A percentile compares a stretch with the other conserved stretches of the same genome.
phyloP scores from a whole-genome alignment of 2,888 invertebrate genomes.

The Litoditis marina region DNA sequence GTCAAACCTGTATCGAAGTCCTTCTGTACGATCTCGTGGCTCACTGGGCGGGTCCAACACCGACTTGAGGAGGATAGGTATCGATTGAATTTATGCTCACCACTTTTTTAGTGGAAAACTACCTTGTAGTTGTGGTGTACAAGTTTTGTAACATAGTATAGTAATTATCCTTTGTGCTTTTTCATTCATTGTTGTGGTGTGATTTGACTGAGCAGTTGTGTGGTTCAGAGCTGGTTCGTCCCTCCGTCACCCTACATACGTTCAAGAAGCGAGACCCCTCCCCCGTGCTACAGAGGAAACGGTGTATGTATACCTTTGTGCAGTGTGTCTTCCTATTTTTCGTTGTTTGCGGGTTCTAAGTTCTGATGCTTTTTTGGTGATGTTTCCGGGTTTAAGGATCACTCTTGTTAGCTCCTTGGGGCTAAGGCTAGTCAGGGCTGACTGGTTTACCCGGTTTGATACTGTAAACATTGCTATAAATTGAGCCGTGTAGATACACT shows the following conservation, averaged over 20 bases:
- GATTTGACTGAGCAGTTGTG: slow-evolving; percentile 3
- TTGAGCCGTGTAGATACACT: not conserved
- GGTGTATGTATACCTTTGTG: slow-evolving; percentile 37
- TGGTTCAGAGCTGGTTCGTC: slow-evolving; percentile 43
- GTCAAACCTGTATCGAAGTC: not conserved
- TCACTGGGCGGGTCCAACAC: slow-evolving; percentile 23
- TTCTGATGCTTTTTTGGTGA: too few relatives aligned
- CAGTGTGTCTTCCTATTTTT: slow-evolving; percentile 5
- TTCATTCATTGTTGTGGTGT: too few relatives aligned
- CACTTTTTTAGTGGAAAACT: too few relatives aligned
- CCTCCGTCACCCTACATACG: slow-evolving; percentile 36
- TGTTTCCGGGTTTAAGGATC: too few relatives aligned
- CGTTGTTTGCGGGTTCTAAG: not conserved
- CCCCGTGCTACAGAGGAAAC: slow-evolving; percentile 50
- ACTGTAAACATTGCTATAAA: not conserved
- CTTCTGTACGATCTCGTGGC: slow-evolving; percentile 14
- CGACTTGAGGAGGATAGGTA: slow-evolving; percentile 1
- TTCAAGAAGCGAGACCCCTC: slow-evolving; percentile 53
- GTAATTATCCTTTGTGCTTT: too few relatives aligned
- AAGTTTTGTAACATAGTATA: too few relatives aligned
- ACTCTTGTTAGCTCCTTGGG: too few relatives aligned
- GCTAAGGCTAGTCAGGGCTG: too few relatives aligned
- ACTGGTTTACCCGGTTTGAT: not conserved
- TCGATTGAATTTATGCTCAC: too few relatives aligned
- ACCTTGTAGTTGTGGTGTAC: too few relatives aligned